Base-by-base conservation (phyloP, 2,888 invertebrate species). In the Cactoblastis cactorum region DNA sequence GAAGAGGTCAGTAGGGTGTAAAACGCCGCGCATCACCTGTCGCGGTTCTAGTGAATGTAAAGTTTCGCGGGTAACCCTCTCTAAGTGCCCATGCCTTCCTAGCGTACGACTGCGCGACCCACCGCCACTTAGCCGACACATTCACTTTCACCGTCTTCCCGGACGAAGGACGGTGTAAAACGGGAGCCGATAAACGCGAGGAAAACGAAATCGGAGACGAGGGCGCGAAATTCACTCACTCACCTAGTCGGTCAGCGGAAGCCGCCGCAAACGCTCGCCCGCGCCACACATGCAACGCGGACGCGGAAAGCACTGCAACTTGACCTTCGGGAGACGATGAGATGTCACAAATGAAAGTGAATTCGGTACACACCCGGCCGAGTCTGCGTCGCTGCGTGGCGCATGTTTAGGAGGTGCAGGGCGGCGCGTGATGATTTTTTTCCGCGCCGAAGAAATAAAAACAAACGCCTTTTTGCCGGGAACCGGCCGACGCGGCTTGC, bases 311-410 rank as follows among this genome's bases (percentile, higher is more conserved):
- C 67, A 67, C 74, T 79, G 85, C 84, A 82, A 84, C 76, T 77
- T 89, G 90, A 89, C 89, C 89, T 90, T 88, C 87, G 84, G 78
- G 81, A 82, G 66, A 80, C 84, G 87, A 80, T 79, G 83, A 78
- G 83, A 84, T 86, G 84, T 86, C 88, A 82, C 89, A 85, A 89
- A 88, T 86, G 90, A 90, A 90, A 90, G 90, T 90, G 90, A 90
- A 89, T 86, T 77, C 79, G 78, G 84, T 85, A 86, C 79, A 83
- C 85, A 83, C 80, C 84, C 85, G 80, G 77, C 72, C 81, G 82
- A 79, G 77, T 82, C 83, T 81, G 88, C 88, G 90, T 87, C 89
- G 89, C 86, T 87, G 90, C 90, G 89, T 87, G 85, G 90, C 90
- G 90, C 90, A 90, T 89, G 90, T 87, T 87, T 86, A 85, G 86